Evolutionary conservation across 1,140 invertebrate species (phyloP).

Genomic region (Heliconius melpomene): DNA sequence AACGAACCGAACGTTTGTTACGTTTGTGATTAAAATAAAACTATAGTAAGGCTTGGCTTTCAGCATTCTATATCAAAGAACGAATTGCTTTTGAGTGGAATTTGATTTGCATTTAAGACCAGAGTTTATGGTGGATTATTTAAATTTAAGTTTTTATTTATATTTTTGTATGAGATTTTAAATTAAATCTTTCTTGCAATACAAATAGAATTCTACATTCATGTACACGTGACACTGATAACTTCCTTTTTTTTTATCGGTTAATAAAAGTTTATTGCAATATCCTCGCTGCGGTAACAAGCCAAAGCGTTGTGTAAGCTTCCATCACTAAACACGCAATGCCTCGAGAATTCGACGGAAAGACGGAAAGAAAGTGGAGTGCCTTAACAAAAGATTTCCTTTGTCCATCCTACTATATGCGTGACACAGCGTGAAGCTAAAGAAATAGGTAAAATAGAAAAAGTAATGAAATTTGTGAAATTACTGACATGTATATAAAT

Average conservation of each 20-base stretch:
- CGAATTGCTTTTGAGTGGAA: constrained; percentile 4
- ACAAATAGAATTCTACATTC: too few relatives aligned
- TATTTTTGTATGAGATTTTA: not conserved
- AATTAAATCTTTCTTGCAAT: not conserved
- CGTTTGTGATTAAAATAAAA: constrained; percentile 14
- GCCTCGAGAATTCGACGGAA: not conserved
- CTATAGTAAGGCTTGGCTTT: constrained; percentile 5
- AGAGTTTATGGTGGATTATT: not conserved
- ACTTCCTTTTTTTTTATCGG: too few relatives aligned
- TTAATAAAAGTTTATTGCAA: too few relatives aligned
- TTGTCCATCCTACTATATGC: not conserved
- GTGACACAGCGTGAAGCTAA: not conserved
- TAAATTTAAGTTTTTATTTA: not conserved
- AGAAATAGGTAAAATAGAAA: too few relatives aligned
- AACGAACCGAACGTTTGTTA: constrained; percentile 10
- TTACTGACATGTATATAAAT: not conserved
- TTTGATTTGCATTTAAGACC: constrained; percentile 13
- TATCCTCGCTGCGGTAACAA: not conserved
- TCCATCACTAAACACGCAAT: too few relatives aligned
- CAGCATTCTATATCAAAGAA: constrained; percentile 10
- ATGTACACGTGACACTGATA: too few relatives aligned
- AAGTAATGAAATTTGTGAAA: not conserved
- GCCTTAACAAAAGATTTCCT: not conserved
- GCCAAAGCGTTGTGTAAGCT: too few relatives aligned
- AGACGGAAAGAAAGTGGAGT: not conserved